These are phyloP conservation scores for Istiophorus platypterus DNA, from an alignment of 2,113 vertebrate species.

Conservation along the genomic window DNA sequence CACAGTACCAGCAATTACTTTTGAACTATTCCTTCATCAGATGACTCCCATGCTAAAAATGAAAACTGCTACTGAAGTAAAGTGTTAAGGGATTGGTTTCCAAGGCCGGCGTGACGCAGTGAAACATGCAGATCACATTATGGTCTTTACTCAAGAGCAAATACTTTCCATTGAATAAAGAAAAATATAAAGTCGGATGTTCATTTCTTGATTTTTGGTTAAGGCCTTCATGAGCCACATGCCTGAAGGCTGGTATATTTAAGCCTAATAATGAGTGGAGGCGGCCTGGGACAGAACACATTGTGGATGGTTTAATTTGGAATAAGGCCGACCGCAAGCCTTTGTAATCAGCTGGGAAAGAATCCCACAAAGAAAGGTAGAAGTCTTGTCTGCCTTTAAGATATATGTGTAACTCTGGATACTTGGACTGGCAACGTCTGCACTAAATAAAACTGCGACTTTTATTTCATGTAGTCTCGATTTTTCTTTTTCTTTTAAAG, in stretches of 20 bases:
- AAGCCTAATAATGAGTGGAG: background rate
- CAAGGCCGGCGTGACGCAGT: background rate
- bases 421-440: background rate
- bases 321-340: slow-evolving; percentile 13
- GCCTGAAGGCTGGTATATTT: background rate
- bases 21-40: background rate
- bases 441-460: slow-evolving; percentile 10
- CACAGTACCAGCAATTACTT: background rate
- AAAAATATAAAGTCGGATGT: slow-evolving; percentile 1
- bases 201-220: slow-evolving; percentile 32
- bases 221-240: slow-evolving; percentile 28
- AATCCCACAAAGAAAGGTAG: slow-evolving; percentile 2
- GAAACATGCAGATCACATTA: background rate
- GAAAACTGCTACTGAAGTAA: slow-evolving; percentile 21
- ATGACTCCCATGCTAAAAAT: slow-evolving; percentile 34
- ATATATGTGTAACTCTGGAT: slow-evolving; percentile 12
- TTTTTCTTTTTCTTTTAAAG: background rate
- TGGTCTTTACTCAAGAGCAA: slow-evolving; percentile 23
- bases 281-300: background rate
- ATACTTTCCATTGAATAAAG: slow-evolving; percentile 14
- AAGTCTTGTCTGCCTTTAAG: background rate
- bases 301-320: slow-evolving; percentile 3
- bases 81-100: background rate
- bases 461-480: background rate
- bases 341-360: slow-evolving; percentile 23